These are phyloP conservation scores for Coleophora deauratella DNA, from an alignment of 2,888 invertebrate genomes.

Conservation along the genomic window DNA sequence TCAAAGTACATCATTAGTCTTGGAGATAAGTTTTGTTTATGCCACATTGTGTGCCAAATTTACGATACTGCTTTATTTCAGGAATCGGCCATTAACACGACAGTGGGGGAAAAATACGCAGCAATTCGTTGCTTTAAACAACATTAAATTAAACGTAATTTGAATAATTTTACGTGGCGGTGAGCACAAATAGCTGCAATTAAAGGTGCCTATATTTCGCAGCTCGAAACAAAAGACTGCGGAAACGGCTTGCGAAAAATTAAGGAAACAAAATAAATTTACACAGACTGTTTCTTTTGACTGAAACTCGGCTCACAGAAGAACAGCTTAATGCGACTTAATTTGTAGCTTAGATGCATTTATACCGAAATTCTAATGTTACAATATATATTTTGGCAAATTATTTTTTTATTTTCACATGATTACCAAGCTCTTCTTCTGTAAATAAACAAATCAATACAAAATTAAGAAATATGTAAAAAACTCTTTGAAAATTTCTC, in stretches of 20 bases:
- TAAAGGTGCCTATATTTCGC: slow-evolving; percentile 45
- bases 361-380: no score
- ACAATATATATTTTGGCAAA: no score
- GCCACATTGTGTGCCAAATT: slow-evolving; percentile 45
- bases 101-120: slow-evolving; percentile 49
- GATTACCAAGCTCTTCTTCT: no score
- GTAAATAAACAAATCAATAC: no score
- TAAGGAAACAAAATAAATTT: no score
- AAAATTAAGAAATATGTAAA: no score
- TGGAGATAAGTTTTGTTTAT: slow-evolving; percentile 58
- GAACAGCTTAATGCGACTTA: no score
- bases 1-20: slow-evolving; percentile 41
- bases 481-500: no score
- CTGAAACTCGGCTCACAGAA: no score
- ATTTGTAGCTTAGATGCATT: no score
- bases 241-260: background rate
- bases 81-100: slow-evolving; percentile 54
- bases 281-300: no score
- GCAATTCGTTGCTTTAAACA: slow-evolving; percentile 54
- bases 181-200: slow-evolving; percentile 60
- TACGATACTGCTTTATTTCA: slow-evolving; percentile 56
- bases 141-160: slow-evolving; percentile 61
- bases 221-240: slow-evolving; percentile 23
- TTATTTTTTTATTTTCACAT: no score
- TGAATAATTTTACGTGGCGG: slow-evolving; percentile 63